These are phyloP conservation scores for Volucella bombylans DNA, from an alignment of 2,888 invertebrate species.

Conservation along the genomic window DNA sequence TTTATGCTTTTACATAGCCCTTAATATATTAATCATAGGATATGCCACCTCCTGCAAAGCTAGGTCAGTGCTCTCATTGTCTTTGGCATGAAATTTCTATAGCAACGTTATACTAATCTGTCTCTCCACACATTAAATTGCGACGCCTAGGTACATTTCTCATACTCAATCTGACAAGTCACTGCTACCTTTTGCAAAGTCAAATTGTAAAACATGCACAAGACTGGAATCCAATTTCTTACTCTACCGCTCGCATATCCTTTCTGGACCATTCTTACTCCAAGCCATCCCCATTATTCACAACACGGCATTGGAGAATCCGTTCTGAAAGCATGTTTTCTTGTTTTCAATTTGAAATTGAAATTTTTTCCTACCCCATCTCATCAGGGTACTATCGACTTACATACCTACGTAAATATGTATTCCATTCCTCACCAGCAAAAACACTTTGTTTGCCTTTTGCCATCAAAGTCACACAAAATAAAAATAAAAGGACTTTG, in stretches of 20 bases:
- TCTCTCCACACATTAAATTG: no score
- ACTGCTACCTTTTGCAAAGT: slow-evolving; percentile 2
- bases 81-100: no score
- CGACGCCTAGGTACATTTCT: no score
- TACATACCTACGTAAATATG: slow-evolving; percentile 1
- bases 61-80: no score
- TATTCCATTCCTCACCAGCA: not conserved
- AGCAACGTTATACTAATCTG: no score
- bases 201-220: slow-evolving; percentile 7
- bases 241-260: slow-evolving; percentile 25
- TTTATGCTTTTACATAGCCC: no score
- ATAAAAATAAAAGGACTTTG: slow-evolving; percentile 6
- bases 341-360: slow-evolving; percentile 55
- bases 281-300: slow-evolving; percentile 49
- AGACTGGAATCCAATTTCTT: slow-evolving; percentile 24
- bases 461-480: slow-evolving; percentile 16
- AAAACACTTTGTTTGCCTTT: slow-evolving; percentile 10
- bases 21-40: no score
- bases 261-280: slow-evolving; percentile 20
- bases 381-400: slow-evolving; percentile 25
- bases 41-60: no score
- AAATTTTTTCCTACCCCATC: slow-evolving; percentile 30
- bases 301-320: slow-evolving; percentile 20
- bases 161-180: not conserved
- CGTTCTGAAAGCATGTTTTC: slow-evolving; percentile 51